These are phyloP conservation scores for Aythya baeri DNA, from an alignment of 2,113 vertebrate genomes.

Conservation along the genomic window DNA sequence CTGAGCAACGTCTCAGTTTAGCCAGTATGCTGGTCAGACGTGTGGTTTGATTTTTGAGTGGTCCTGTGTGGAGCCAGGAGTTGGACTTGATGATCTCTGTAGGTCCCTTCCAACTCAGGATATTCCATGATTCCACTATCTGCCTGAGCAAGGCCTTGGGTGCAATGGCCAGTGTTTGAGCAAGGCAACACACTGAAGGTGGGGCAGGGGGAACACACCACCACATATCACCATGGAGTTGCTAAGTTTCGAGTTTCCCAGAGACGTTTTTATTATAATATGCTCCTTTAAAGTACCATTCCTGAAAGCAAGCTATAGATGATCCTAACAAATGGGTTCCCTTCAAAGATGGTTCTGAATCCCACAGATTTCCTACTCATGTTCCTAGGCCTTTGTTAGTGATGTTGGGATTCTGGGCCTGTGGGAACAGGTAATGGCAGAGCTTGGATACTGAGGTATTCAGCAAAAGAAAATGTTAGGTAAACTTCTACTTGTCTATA, in stretches of 20 bases:
- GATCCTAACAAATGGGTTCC: background rate
- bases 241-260: background rate
- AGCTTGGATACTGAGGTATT: background rate
- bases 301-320: background rate
- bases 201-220: too few species aligned
- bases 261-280: background rate
- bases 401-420: background rate
- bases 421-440: fast-evolving
- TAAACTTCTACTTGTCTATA: background rate
- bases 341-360: background rate
- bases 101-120: too few species aligned
- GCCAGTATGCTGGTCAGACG: too few species aligned
- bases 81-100: too few species aligned
- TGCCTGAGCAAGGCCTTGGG: too few species aligned
- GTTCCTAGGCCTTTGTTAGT: background rate
- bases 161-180: too few species aligned
- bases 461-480: background rate
- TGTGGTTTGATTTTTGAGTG: too few species aligned
- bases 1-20: too few species aligned
- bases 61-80: too few species aligned
- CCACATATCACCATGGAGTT: background rate
- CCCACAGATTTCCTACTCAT: background rate
- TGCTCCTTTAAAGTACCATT: background rate
- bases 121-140: too few species aligned
- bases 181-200: too few species aligned